Evolutionary conservation across 2,113 vertebrate species (phyloP).

Genomic region (Chionodraco myersi): DNA sequence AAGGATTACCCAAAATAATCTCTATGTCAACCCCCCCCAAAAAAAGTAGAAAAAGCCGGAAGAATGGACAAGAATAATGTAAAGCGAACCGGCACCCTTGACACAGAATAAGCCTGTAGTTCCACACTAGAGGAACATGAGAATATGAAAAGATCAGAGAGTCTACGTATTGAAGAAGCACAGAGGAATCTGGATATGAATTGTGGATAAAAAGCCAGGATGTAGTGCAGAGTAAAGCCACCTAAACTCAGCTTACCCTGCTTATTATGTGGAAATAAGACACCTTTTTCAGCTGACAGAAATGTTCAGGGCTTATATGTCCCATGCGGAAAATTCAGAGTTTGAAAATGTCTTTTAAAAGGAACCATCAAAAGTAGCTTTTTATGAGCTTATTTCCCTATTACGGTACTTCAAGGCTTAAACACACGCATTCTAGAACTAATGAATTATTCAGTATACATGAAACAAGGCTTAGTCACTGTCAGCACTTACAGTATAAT

Average conservation of each 20-base stretch:
- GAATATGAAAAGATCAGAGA: constrained; percentile 63
- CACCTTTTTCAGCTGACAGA: constrained; percentile 20
- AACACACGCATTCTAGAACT: neutral
- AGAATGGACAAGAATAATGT: constrained; percentile 67
- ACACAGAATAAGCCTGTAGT: constrained; percentile 61
- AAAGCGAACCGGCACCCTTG: constrained; percentile 65
- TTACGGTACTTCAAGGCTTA: neutral
- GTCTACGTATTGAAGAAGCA: constrained; percentile 45
- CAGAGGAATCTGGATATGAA: constrained; percentile 41
- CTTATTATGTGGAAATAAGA: constrained; percentile 21
- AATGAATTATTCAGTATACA: neutral
- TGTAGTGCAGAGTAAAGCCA: constrained; percentile 15
- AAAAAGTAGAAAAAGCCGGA: constrained; percentile 48
- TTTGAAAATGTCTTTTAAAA: neutral
- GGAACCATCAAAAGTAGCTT: neutral
- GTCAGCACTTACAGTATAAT: neutral
- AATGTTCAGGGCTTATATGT: neutral
- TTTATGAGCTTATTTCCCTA: neutral
- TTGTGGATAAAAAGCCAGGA: constrained; percentile 34
- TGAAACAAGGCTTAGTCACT: neutral
- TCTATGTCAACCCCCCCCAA: constrained; percentile 51
- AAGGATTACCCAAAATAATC: constrained; percentile 79
- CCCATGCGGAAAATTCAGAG: neutral
- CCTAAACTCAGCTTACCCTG: constrained; percentile 26
- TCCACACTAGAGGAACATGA: constrained; percentile 58